Evolutionary conservation across 2,888 invertebrate genomes (phyloP).

Genomic region (Petrophora chlorosata): DNA sequence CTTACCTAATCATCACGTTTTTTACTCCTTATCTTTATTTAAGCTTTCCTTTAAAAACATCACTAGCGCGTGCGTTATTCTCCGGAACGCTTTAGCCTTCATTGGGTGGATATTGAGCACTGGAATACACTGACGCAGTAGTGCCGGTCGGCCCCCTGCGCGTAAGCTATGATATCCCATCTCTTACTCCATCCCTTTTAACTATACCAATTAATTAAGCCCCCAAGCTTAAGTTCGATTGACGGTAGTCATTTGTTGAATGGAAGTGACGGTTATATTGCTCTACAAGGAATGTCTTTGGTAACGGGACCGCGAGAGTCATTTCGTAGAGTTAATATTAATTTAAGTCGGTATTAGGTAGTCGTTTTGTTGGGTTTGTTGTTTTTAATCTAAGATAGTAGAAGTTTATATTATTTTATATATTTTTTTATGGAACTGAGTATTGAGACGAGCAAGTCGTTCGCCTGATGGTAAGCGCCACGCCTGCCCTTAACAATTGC

Average conservation of each 20-base stretch:
- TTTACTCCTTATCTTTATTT: too few relatives aligned
- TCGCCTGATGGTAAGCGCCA: too few relatives aligned
- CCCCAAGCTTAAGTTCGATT: constrained; percentile 35
- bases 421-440: neutral
- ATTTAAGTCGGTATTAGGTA: constrained; percentile 21
- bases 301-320: constrained; percentile 35
- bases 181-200: constrained; percentile 41
- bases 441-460: neutral
- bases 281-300: constrained; percentile 47
- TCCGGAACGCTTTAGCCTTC: too few relatives aligned
- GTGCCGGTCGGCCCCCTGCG: constrained; percentile 41
- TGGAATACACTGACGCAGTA: neutral
- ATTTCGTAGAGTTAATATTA: constrained; percentile 34
- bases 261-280: constrained; percentile 47
- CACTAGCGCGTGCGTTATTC: too few relatives aligned
- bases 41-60: too few relatives aligned
- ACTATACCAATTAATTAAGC: constrained; percentile 73
- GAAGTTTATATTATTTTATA: neutral
- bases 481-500: too few relatives aligned
- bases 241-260: constrained; percentile 68
- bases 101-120: constrained; percentile 3
- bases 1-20: too few relatives aligned
- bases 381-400: neutral
- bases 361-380: neutral
- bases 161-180: constrained; percentile 65